Evolutionary conservation across 2,888 invertebrate genomes (phyloP).

Genomic region (Drosophila melanocephala): DNA sequence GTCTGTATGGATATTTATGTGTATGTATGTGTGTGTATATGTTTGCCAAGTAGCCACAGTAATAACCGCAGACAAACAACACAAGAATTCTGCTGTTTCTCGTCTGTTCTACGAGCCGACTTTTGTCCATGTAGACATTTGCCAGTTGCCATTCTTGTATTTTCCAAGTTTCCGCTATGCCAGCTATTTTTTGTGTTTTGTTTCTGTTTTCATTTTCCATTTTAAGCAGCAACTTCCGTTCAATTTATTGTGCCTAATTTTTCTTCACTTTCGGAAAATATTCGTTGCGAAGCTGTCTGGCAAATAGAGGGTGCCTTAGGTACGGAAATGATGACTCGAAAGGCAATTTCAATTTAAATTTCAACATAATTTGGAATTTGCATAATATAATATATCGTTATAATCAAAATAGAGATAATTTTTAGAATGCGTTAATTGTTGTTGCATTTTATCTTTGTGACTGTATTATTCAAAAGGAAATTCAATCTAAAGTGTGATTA

Average conservation of each 20-base stretch:
- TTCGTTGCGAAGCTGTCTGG: constrained; percentile 45
- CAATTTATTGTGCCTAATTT: constrained; percentile 82
- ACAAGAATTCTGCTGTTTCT: constrained; percentile 13
- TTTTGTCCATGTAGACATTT: constrained; percentile 24
- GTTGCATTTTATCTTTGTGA: background rate
- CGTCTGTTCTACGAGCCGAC: background rate
- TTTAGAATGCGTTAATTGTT: background rate
- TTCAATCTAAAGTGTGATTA: background rate
- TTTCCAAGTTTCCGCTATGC: constrained; percentile 42
- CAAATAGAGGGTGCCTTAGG: constrained; percentile 42
- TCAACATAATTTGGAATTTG: constrained; percentile 26
- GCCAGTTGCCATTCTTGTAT: constrained; percentile 20
- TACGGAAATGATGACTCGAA: constrained; percentile 11
- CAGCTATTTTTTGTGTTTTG: constrained; percentile 22
- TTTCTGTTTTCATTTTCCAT: constrained; percentile 46
- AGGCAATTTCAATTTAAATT: constrained; percentile 34
- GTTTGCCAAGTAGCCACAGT: constrained; percentile 59
- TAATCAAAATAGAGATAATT: background rate
- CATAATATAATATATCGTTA: constrained; percentile 1
- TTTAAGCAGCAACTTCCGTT: constrained; percentile 80
- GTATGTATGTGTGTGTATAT: constrained; percentile 7
- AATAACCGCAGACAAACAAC: constrained; percentile 66
- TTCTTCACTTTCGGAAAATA: constrained; percentile 71
- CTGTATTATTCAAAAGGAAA: background rate
- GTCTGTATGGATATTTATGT: background rate